Evolutionary conservation across 1,140 invertebrate species (phyloP).

Genomic region (Panulirus ornatus): DNA sequence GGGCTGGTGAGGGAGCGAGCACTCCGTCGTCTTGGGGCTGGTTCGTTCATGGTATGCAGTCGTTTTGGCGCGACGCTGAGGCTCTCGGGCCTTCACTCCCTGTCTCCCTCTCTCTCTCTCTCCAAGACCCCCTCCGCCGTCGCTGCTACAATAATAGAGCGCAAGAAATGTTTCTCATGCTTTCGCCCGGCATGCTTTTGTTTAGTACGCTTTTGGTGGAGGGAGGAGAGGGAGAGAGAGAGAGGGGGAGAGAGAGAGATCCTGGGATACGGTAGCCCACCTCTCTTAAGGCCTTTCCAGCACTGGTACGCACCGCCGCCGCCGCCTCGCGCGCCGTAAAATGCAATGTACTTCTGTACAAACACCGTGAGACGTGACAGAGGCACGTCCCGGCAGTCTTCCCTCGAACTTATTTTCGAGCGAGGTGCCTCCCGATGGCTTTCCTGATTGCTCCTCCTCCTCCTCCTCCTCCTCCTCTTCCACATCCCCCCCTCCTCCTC

Average conservation of each 20-base stretch:
- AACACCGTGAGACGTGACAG: conserved; percentile 31
- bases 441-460: no score
- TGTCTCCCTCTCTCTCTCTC: no score
- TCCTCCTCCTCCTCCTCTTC: background rate
- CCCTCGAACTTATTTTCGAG: conserved; percentile 28
- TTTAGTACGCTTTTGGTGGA: background rate
- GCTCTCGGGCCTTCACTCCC: no score
- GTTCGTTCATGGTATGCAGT: conserved; percentile 59
- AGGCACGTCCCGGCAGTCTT: conserved; percentile 44
- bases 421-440: conserved; percentile 27
- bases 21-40: conserved; percentile 20
- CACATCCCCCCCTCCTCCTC: background rate
- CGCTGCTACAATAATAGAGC: conserved; percentile 51
- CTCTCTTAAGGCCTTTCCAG: no score
- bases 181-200: conserved; percentile 39
- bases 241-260: no score
- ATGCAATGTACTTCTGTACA: conserved; percentile 47
- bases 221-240: no score
- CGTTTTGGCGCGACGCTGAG: conserved; percentile 51
- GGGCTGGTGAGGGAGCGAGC: background rate
- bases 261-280: no score
- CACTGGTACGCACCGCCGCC: no score
- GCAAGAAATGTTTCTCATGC: conserved; percentile 49
- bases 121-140: background rate
- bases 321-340: conserved; percentile 44